Evolutionary conservation across 2,888 invertebrate genomes (phyloP), one percentile per base, ranked within the genome.

Genomic region (Oegoconia quadripuncta): DNA sequence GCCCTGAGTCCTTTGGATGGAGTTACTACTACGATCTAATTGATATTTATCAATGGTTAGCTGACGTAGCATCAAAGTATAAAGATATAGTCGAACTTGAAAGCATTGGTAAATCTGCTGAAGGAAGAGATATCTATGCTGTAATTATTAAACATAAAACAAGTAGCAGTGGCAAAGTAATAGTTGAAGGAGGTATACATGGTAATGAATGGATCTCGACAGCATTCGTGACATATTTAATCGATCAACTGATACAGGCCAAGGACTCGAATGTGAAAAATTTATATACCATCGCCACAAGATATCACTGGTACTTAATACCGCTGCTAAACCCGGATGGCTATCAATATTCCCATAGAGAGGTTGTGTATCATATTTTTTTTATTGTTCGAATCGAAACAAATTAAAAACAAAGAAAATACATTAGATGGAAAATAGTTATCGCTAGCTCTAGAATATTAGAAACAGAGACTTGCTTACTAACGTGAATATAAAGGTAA

Each of bases 291-390:
- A 61, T 90, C 8, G 87, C 86, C 0, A 66, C 69, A 1, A 74
- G 64, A 18, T 88, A 87, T 55, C 89, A 92, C 42, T 95, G 93
- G 92, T 91, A 91, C 59, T 69, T 95, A 26, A 77, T 94, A 53
- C 94, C 95, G 0, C 75, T 92, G 3, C 71, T 90, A 13, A 95
- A 95, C 72, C 95, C 94, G 4, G 95, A 95, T 64, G 94, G 94
- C 3, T 93, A 89, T 59, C 90, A 84, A 8, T 91, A 65, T 30
- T 64, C 57, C 9, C 58, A 66, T 34, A 64, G n/a, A 18, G 18
- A 8, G 37, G 52, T 48, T n/a, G n/a, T n/a, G n/a, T n/a, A n/a
- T n/a, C n/a, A n/a, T n/a, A 20, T 12, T 33, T 8, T 5, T 37
- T 23, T 17, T 13, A 14, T 39, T 3, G n/a, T 15, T 36, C n/a